Evolutionary conservation across 2,113 vertebrate species (phyloP).

Genomic region (Phrynosoma platyrhinos): DNA sequence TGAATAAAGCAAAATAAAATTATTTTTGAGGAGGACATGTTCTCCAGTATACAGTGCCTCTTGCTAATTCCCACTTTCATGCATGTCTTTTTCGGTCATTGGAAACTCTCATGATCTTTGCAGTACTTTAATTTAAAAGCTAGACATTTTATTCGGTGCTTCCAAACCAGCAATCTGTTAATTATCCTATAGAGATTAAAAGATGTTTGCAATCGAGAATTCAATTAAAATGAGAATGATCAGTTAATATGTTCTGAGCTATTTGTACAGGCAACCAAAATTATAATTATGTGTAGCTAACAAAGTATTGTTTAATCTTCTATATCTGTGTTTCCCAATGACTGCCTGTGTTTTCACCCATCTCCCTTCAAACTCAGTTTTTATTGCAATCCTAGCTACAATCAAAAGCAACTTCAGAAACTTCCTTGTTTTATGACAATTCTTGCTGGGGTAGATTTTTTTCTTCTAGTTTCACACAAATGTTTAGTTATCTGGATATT

Average conservation of each 20-base stretch:
- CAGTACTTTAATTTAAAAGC: conserved; percentile 50
- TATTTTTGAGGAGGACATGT: conserved; percentile 37
- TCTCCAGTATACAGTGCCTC: not conserved
- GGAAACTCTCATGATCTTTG: conserved; percentile 43
- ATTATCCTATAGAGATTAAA: conserved; percentile 63
- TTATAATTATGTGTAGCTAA: conserved; percentile 42
- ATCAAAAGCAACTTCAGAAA: conserved; percentile 8
- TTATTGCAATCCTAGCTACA: conserved; percentile 26
- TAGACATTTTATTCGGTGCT: conserved; percentile 54
- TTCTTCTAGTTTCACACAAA: conserved; percentile 18
- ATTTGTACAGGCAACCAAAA: conserved; percentile 52
- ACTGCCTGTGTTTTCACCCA: conserved; percentile 2
- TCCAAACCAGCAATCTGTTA: conserved; percentile 59
- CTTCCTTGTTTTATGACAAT: conserved; percentile 22
- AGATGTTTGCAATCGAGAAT: conserved; percentile 52
- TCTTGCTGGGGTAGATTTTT: not conserved
- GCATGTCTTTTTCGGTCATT: not conserved
- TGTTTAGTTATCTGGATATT: conserved; percentile 52
- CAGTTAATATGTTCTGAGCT: conserved; percentile 53
- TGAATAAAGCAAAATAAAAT: conserved; percentile 50
- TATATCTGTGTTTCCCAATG: conserved; percentile 33
- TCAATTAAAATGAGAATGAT: conserved; percentile 55
- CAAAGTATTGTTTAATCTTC: conserved; percentile 52
- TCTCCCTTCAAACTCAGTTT: not conserved
- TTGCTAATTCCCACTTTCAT: not conserved